Base-by-base conservation (phyloP, 2,888 invertebrate species). In the Gerris lacustris region DNA sequence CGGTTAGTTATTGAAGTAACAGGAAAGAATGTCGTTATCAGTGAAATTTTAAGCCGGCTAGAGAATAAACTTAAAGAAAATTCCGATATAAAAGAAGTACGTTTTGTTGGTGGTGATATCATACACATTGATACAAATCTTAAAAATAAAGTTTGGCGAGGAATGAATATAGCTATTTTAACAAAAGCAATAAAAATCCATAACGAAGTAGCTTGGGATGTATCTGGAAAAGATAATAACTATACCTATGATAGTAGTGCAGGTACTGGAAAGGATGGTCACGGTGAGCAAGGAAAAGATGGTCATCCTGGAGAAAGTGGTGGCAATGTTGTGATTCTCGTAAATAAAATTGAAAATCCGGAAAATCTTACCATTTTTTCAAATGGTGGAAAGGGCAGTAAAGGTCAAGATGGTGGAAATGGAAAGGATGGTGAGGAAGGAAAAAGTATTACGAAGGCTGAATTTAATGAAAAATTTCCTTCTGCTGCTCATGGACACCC, bases 291-390 rank as follows among this genome's bases (percentile, higher is more conserved):
- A 69, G 78, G 78, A 55, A 45, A 47, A 67, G 76, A 76, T 73
- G 78, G 77, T 18, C 68, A 70, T 67, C 72, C 76, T 63, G 78
- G 78, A 9, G 76, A 77, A 73, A 78, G 77, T 73, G 78, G 78
- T 17, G 78, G 78, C 5, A 77, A 78, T 71, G 73, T 77, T 31
- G 68, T 72, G 11, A 71, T 78, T 68, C 31, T 76, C 44, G 70
- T 73, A 6, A 72, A 75, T 9, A 68, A 72, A 5, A 74, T 77
- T 66, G 72, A 73, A 66, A 74, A 76, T 72, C 70, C 73, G 5
- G 69, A 75, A 62, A 72, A 74, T 44, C 73, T 77, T 9, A 75
- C 72, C 18, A 74, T 78, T 71, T 74, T 72, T 67, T 75, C 77
- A 15, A 74, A 76, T 67, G 78, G 78, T n/a, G 78, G 78, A 2